A percentile compares a stretch with the other conserved stretches of the same genome.
phyloP scores from a whole-genome alignment of 1,140 invertebrate genomes.

The Leptinotarsa lineolata region DNA sequence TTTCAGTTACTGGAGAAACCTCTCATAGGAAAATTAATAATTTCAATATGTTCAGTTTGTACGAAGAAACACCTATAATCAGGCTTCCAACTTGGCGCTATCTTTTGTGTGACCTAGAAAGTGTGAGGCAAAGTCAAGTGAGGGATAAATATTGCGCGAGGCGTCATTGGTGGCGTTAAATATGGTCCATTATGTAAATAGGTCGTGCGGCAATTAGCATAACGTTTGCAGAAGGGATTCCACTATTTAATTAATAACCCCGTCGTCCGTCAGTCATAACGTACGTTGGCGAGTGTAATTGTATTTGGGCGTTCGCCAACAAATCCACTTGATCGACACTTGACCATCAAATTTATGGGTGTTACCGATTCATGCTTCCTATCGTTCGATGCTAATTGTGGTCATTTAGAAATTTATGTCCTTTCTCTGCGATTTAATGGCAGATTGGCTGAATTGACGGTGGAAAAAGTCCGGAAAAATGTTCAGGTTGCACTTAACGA shows the following conservation, averaged over 20 bases:
- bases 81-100: not conserved
- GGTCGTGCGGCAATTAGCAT: constrained; percentile 39
- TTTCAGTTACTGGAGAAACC: no score
- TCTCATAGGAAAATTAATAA: no score
- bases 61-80: not conserved
- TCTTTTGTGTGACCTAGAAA: constrained; percentile 15
- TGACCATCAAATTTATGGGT: constrained; percentile 39
- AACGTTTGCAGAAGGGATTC: constrained; percentile 33
- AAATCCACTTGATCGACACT: constrained; percentile 41
- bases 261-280: constrained; percentile 21
- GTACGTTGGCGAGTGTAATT: constrained; percentile 16
- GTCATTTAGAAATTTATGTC: constrained; percentile 20
- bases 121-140: constrained; percentile 9
- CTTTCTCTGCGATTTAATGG: constrained; percentile 16
- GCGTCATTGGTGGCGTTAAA: constrained; percentile 24
- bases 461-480: constrained; percentile 8
- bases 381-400: constrained; percentile 36
- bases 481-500: constrained; percentile 8
- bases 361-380: constrained; percentile 31
- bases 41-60: no score
- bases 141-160: constrained; percentile 14
- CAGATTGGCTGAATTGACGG: constrained; percentile 5
- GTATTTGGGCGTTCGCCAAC: constrained; percentile 32
- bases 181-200: constrained; percentile 44
- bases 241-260: constrained; percentile 40